phyloP scores from a whole-genome alignment of 1,140 invertebrate species.

The Araneus ventricosus region DNA sequence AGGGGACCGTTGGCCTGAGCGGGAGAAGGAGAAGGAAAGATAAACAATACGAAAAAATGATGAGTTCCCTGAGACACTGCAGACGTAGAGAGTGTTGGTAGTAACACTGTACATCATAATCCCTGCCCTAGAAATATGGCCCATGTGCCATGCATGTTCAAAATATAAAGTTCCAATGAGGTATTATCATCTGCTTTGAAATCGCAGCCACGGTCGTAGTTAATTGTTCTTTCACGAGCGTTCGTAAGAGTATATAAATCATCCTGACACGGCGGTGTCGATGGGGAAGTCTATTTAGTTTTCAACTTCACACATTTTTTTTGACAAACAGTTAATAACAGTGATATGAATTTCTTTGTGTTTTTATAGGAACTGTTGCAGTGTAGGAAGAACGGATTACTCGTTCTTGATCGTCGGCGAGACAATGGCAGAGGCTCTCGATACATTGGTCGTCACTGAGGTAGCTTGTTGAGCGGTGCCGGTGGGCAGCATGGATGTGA shows the following conservation, averaged over 20 bases:
- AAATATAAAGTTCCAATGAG: conserved; percentile 72
- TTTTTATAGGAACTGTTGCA: conserved; percentile 72
- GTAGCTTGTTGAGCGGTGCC: conserved; percentile 72
- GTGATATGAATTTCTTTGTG: conserved; percentile 74
- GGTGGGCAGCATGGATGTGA: conserved; percentile 55
- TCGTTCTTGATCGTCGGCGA: conserved; percentile 74
- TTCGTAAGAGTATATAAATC: neutral
- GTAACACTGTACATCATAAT: conserved; percentile 75
- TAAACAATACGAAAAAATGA: conserved; percentile 71
- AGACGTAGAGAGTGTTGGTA: conserved; percentile 73
- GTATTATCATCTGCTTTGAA: conserved; percentile 55
- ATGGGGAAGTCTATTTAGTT: conserved; percentile 2
- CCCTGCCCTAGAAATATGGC: conserved; percentile 75
- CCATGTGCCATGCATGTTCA: conserved; percentile 60
- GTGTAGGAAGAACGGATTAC: conserved; percentile 66
- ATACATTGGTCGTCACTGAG: conserved; percentile 54
- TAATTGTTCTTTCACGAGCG: conserved; percentile 46
- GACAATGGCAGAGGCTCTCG: conserved; percentile 71
- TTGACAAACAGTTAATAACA: conserved; percentile 65
- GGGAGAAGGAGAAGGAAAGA: conserved; percentile 50
- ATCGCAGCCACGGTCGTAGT: conserved; percentile 47
- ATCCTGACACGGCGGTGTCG: conserved; percentile 18
- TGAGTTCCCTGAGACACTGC: conserved; percentile 76
- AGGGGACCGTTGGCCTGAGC: conserved; percentile 51
- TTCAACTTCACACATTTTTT: neutral